phyloP scores from a whole-genome alignment of 2,888 invertebrate genomes.

The Limnephilus auricula region DNA sequence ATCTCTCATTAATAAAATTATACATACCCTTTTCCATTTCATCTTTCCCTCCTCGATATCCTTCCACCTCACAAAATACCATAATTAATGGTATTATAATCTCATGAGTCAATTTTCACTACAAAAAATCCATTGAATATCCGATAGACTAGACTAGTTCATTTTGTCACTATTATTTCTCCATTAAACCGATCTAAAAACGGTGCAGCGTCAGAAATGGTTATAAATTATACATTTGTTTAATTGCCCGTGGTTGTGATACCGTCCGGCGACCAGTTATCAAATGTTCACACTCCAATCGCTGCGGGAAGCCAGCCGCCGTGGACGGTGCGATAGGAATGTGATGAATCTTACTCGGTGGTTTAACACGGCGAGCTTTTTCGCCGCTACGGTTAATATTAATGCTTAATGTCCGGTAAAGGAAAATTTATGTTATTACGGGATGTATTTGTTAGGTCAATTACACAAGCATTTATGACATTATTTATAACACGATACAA shows the following conservation, averaged over 20 bases:
- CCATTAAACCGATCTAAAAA: slow-evolving; percentile 18
- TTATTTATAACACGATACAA: neutral
- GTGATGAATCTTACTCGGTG: slow-evolving; percentile 27
- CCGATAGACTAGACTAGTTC: neutral
- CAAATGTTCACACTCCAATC: slow-evolving; percentile 55
- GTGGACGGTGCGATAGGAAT: slow-evolving; percentile 7
- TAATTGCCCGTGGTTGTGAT: slow-evolving; percentile 51
- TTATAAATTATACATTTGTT: slow-evolving; percentile 45
- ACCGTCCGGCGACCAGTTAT: slow-evolving; percentile 53
- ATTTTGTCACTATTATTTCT: neutral
- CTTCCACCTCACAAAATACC: neutral
- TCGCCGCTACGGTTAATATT: slow-evolving; percentile 6
- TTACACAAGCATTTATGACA: neutral
- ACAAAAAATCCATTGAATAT: neutral
- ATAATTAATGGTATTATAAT: neutral
- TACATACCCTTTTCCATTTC: neutral
- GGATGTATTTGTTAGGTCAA: neutral
- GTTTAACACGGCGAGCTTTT: slow-evolving; percentile 30
- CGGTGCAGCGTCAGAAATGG: slow-evolving; percentile 12
- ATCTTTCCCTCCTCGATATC: neutral
- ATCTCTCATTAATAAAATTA: neutral
- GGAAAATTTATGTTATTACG: neutral
- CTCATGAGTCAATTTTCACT: too few relatives aligned
- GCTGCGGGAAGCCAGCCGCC: slow-evolving; percentile 18
- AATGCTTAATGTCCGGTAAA: slow-evolving; percentile 13